These are phyloP conservation scores for Nomia melanderi DNA, from an alignment of 1,140 invertebrate species.

Conservation along the genomic window DNA sequence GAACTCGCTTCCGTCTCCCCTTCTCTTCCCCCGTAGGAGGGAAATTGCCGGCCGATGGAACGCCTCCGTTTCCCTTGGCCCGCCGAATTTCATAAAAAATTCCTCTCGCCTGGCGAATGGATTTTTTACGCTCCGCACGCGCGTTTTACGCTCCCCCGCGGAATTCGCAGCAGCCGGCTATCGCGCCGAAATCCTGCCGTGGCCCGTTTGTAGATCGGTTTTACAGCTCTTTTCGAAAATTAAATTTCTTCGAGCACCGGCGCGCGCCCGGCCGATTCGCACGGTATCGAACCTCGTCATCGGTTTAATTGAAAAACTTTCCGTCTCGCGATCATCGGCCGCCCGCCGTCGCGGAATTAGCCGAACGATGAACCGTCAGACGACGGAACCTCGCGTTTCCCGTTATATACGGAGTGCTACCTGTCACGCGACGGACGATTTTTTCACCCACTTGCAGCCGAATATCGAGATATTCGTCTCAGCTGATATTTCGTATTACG, in stretches of 20 bases:
- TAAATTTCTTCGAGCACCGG: conserved; percentile 48
- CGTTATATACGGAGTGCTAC: too few species aligned
- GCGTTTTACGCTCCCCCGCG: background rate
- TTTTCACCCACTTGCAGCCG: too few species aligned
- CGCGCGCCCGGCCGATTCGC: background rate
- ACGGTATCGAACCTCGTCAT: conserved; percentile 29
- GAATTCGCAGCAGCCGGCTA: background rate
- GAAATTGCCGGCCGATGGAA: too few species aligned
- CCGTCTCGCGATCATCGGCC: conserved; percentile 22
- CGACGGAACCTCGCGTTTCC: background rate
- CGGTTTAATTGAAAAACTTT: conserved; percentile 55
- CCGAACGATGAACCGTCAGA: conserved; percentile 5
- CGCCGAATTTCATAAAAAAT: conserved; percentile 36
- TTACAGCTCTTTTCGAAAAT: conserved; percentile 53
- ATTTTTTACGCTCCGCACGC: conserved; percentile 17
- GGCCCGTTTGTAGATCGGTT: conserved; percentile 3
- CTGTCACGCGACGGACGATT: too few species aligned
- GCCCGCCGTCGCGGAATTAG: conserved; percentile 4
- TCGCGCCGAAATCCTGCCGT: conserved; percentile 6
- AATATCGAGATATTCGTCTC: too few species aligned
- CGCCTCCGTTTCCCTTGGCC: too few species aligned
- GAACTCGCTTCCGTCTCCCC: too few species aligned
- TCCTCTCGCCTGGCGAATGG: background rate
- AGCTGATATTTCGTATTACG: too few species aligned
- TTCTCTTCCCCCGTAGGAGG: too few species aligned